Conservation (phyloP, 2,113 vertebrate species). For the Pycnonotus jocosus region DNA sequence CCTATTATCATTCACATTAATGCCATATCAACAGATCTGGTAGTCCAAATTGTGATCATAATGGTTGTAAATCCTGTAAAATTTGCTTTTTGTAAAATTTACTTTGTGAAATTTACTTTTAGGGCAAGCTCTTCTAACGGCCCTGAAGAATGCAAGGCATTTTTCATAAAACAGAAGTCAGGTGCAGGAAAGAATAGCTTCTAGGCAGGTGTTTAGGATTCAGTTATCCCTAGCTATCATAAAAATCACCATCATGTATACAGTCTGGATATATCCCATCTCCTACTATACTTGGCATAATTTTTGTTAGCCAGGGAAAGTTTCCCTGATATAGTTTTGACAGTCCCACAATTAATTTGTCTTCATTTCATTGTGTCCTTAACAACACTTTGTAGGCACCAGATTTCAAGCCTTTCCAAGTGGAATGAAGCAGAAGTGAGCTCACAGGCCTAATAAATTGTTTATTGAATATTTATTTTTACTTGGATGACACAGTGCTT, state of each 20-base stretch:
- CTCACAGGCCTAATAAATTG: conserved; percentile 47
- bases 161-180: background rate
- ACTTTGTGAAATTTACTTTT: background rate
- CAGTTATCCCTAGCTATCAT: background rate
- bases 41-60: background rate
- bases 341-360: conserved; percentile 44
- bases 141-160: background rate
- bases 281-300: background rate
- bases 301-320: background rate
- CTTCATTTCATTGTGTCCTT: conserved; percentile 29
- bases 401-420: conserved; percentile 42
- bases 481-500: conserved; percentile 16
- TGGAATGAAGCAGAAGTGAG: conserved; percentile 58
- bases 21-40: background rate
- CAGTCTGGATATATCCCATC: background rate
- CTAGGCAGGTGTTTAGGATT: background rate
- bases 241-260: background rate
- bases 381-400: background rate
- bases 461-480: conserved; percentile 63
- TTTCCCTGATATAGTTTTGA: background rate
- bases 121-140: background rate
- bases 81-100: too few relatives aligned
- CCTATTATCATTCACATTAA: background rate
- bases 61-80: background rate
- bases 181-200: background rate